Base-by-base conservation (phyloP, 2,888 invertebrate genomes). In the Sphecodes monilicornis region DNA sequence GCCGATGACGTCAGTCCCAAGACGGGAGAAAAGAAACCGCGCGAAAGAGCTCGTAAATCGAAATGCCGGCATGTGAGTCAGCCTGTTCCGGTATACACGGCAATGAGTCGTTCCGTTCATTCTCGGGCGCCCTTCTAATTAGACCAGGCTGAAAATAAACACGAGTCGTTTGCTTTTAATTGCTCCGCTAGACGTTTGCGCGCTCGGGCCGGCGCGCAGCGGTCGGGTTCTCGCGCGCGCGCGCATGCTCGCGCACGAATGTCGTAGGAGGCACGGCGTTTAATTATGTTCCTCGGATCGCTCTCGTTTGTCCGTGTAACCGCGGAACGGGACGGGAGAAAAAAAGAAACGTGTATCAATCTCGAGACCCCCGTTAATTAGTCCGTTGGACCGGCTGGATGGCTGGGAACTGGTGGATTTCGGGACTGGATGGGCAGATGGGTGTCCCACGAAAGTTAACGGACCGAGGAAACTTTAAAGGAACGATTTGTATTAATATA, bases 141-240 rank as follows among this genome's bases (percentile, higher is more conserved):
- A 91, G 91, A 92, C 89, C 91, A 90, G 89, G 92, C 93, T 93
- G 88, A 93, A 93, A 94, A 94, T 93, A 93, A 93, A 92, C 92
- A 90, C 88, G 89, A 89, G 87, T 85, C 90, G 90, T 89, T 89
- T 90, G 88, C 90, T 91, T 92, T 93, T 94, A 94, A 94, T 94
- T 94, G 93, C 92, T 89, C 86, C 81, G 89, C 91, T 91, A 93
- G 93, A 93, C 92, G 90, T 85, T 88, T 10, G 32, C 76, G 71
- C 79, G 50, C 18, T 72, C 41, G 57, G 76, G 22, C 76, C 73
- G 57, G 54, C 32, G 13, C 50, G 22, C 22, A 22, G 50, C 54
- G 18, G 32, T 66, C 60, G 71, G 41, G 39, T 66, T 39, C 82
- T 43, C 26, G 46, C 32, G 57, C 39, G 22, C 39, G 54, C 54